Percentiles rank a stretch among this genome's conserved stretches.
Conservation (phyloP, 2,888 invertebrate genomes). For the Pharmacophagus antenor region DNA sequence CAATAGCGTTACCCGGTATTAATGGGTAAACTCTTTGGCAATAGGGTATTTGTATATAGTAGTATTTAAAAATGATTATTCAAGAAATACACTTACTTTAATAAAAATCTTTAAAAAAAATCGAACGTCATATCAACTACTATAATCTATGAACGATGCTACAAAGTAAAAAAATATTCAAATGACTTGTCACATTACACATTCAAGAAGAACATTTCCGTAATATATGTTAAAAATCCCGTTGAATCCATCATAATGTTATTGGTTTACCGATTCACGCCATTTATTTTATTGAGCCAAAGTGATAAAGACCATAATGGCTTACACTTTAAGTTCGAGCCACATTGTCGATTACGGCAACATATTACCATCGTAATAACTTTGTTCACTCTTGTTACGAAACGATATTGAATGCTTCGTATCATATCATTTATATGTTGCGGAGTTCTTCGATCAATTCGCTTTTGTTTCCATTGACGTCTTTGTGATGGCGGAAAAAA, state of each 20-base stretch:
- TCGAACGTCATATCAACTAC: no score
- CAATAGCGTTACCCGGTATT: no score
- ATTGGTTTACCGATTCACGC: background rate
- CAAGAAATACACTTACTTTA: no score
- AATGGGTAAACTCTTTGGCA: no score
- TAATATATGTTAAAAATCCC: background rate
- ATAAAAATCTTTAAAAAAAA: no score
- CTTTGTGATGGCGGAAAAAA: constrained; percentile 34
- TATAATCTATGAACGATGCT: no score
- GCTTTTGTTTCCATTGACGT: constrained; percentile 39
- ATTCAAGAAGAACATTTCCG: no score
- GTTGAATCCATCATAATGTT: background rate
- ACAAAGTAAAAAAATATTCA: no score
- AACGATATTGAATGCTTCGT: constrained; percentile 25
- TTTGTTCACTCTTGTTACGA: constrained; percentile 18
- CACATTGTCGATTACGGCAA: constrained; percentile 11
- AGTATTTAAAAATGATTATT: no score
- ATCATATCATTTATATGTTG: constrained; percentile 38
- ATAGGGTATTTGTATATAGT: no score
- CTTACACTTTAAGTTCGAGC: background rate
- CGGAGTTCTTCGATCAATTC: constrained; percentile 39
- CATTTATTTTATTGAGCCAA: background rate
- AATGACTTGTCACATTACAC: no score
- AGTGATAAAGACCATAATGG: constrained; percentile 7
- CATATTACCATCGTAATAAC: constrained; percentile 17